Percentiles rank a stretch among this genome's conserved stretches.
These are phyloP conservation scores for Trichonephila inaurata DNA, from an alignment of 1,140 invertebrate genomes.

Conservation along the genomic window DNA sequence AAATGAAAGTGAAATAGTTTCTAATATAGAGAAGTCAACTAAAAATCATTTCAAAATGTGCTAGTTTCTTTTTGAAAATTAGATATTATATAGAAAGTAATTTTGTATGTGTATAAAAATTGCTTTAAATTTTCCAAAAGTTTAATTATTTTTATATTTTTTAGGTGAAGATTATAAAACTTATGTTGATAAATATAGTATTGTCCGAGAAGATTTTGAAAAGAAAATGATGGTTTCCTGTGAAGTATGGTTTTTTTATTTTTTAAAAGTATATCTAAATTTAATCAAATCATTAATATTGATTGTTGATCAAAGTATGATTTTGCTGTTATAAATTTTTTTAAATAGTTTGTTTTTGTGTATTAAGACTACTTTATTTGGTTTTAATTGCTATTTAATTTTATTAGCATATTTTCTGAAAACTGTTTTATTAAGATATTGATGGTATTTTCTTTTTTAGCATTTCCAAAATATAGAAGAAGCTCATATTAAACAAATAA, in stretches of 20 bases:
- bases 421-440: neutral
- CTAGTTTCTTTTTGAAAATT: no score
- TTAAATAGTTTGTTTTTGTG: constrained; percentile 1
- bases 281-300: neutral
- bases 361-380: no score
- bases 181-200: constrained; percentile 93
- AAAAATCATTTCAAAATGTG: no score
- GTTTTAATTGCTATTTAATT: no score
- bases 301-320: neutral
- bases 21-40: no score
- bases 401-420: neutral
- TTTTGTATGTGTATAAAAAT: neutral
- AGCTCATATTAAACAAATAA: constrained; percentile 95
- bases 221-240: constrained; percentile 96
- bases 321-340: neutral
- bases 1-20: no score
- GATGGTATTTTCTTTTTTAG: constrained; percentile 80
- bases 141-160: constrained; percentile 24
- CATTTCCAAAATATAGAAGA: constrained; percentile 97
- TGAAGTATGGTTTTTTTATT: constrained; percentile 84
- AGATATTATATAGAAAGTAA: neutral
- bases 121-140: neutral
- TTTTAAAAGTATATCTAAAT: no score
- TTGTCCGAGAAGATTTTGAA: constrained; percentile 95
- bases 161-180: constrained; percentile 91